Evolutionary conservation across 2,113 vertebrate species (phyloP).

Genomic region (Syngnathus floridae): DNA sequence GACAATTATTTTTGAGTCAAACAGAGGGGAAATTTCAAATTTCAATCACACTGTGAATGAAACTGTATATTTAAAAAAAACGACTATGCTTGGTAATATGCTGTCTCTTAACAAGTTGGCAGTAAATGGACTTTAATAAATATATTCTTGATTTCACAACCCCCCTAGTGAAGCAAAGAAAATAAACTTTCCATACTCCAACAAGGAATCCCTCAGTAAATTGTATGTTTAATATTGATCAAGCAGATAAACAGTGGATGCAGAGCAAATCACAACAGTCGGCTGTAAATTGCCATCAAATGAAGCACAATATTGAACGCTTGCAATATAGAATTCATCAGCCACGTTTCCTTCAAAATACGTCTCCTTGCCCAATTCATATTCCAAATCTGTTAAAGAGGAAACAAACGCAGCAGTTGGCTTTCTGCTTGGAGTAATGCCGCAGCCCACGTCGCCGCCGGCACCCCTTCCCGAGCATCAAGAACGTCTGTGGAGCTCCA

Average conservation of each 20-base stretch:
- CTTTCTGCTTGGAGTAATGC: constrained; percentile 4
- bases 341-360: neutral
- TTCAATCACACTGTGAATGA: neutral
- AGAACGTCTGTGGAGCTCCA: constrained; percentile 15
- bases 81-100: neutral
- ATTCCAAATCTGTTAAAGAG: constrained; percentile 17
- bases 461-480: constrained; percentile 1
- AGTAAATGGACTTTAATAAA: neutral
- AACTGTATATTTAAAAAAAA: neutral
- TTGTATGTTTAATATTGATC: constrained; percentile 13
- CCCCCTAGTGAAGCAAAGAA: neutral
- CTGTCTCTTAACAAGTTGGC: no score
- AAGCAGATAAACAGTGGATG: neutral
- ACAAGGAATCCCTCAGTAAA: neutral
- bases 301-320: constrained; percentile 22
- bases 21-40: no score
- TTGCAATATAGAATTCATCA: constrained; percentile 1
- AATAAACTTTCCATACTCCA: neutral
- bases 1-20: neutral
- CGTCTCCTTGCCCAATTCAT: constrained; percentile 37
- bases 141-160: neutral
- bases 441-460: no score
- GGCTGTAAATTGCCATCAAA: constrained; percentile 19
- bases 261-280: constrained; percentile 1
- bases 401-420: neutral